Base-by-base conservation (phyloP, 2,113 vertebrate species). In the Saguinus midas region DNA sequence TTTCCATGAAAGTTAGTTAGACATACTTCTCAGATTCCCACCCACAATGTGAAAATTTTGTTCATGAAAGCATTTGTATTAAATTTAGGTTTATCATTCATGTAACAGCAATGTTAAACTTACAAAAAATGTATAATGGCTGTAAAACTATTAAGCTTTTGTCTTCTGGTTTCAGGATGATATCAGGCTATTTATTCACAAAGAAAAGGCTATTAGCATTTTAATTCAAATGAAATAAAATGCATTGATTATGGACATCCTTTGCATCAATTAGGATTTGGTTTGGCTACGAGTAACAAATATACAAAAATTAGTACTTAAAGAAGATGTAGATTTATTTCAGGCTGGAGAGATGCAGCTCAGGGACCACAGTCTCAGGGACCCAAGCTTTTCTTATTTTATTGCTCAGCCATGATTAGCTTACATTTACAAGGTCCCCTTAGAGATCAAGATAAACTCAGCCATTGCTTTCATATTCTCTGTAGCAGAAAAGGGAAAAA, bases 31-130 rank as follows among this genome's bases (percentile, higher is more conserved):
- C 20, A 73, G 81, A 75, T 75, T n/a, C 10, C 43, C 12, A 45
- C 18, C 6, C 8, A 61, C 73, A 61, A 37, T 90, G 48, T 5
- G 55, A 48, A 9, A 73, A 72, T 52, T 73, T 87, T 91, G 2
- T 95, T 98, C 95, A 86, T 61, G 64, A 96, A 98, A 90, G 14
- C 12, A 73, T 93, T 97, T 94, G 18, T 94, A 83, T 94, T 91
- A 16, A 16, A 98, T 95, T 88, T 95, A 95, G 35, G 10, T 88
- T 96, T 97, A 92, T 98, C 92, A 97, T 97, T 98, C 64, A 95
- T 82, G 55, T 93, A 94, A 66, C 66, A 87, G 95, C 76, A 91
- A 66, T 80, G 73, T 96, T 97, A 88, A 68, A 88, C 73, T 98
- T 98, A 92, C 40, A 83, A 78, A 95, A 95, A 48, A 97, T 32